phyloP scores from a whole-genome alignment of 2,113 vertebrate species.

The Urocynchramus pylzowi region DNA sequence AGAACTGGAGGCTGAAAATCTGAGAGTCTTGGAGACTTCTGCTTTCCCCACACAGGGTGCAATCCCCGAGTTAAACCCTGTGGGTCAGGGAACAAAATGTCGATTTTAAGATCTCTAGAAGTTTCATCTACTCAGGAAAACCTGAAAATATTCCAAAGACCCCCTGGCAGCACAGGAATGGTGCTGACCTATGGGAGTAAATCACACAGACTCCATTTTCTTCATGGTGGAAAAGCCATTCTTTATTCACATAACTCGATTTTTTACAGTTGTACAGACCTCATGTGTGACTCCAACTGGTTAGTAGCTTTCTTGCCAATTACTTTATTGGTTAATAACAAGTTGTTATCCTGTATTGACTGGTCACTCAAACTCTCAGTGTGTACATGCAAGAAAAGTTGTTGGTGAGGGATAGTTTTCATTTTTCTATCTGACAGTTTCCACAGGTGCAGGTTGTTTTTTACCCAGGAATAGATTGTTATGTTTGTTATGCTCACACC shows the following conservation, averaged over 20 bases:
- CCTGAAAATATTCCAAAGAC: neutral
- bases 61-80: neutral
- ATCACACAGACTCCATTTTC: neutral
- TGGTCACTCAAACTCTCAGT: neutral
- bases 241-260: neutral
- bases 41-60: neutral
- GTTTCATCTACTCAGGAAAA: neutral
- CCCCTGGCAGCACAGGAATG: neutral
- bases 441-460: neutral
- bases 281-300: neutral
- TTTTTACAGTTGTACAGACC: neutral
- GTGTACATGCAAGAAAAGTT: neutral
- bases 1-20: neutral
- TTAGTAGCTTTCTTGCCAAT: neutral
- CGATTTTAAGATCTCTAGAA: neutral
- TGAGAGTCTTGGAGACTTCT: neutral
- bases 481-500: too few relatives aligned
- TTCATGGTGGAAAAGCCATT: neutral
- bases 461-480: neutral
- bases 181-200: neutral
- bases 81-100: neutral
- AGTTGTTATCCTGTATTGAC: neutral
- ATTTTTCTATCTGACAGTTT: neutral
- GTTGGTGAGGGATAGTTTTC: neutral
- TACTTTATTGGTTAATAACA: neutral